Base-by-base conservation (phyloP, 64 coral and sea anemone species). In the Montipora capricornis region DNA sequence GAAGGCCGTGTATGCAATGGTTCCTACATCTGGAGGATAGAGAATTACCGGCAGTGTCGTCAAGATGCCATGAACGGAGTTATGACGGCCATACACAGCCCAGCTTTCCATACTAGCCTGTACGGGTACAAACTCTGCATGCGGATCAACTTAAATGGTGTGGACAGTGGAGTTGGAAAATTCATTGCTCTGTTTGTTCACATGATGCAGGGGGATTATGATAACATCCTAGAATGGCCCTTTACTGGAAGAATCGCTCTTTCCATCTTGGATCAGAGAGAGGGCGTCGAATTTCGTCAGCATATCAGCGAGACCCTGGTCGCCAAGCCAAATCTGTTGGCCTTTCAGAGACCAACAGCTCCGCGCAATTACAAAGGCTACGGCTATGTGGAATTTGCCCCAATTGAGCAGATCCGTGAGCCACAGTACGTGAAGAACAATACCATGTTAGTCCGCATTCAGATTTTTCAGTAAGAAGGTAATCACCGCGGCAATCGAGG, bases 281-380 rank as follows among this genome's bases (percentile, higher is more conserved):
- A 98, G 2, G 80, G 91, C 8, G 84, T 80, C 5, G 94, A 98
- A n/a, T 94, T 89, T 49, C 91, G 94, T 69, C 83, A 95, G 20
- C 97, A 95, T 70, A 98, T 98, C 73, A 98, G 97, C 45, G 97
- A 98, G 66, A 95, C 97, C 6, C 77, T 98, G 4, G 91, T 98
- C 15, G 92, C 97, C 24, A 94, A 93, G 44, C 97, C 97, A 0
- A 98, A 93, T 77, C 76, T 98, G 3, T 20, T 98, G 69, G 97
- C 97, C 12, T 98, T 98, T 75, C 91, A 98, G 52, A 90, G 83
- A 53, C 97, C 97, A 0, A 94, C 97, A 6, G 90, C 94, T 2
- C 88, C 89, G 3, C 70, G 97, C 19, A 98, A 98, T 49, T 92
- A 98, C 29, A 98, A 96, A 91, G 97, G 97, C 11, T 98, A 98